A percentile compares a stretch with the other conserved stretches of the same genome.
Conservation (phyloP, 2,113 vertebrate species). For the Philantomba maxwellii region DNA sequence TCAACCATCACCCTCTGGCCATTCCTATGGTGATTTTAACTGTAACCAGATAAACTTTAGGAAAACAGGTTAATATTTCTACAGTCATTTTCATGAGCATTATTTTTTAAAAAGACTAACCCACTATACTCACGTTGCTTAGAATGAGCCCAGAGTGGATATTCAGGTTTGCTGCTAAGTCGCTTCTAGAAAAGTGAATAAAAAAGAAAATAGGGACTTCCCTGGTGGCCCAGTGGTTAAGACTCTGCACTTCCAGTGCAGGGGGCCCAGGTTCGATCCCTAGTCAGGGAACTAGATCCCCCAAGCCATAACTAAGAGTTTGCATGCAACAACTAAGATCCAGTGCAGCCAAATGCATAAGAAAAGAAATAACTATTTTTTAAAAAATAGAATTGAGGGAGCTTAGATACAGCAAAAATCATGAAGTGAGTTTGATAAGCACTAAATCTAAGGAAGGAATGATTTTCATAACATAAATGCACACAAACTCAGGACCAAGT, state of each 20-base stretch:
- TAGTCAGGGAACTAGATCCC: neutral
- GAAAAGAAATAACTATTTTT: neutral
- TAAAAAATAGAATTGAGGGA: neutral
- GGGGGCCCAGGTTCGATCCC: neutral
- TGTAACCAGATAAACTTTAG: neutral
- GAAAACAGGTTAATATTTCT: neutral
- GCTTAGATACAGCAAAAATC: neutral
- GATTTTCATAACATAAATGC: neutral
- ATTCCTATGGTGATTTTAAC: neutral
- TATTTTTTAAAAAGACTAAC: neutral
- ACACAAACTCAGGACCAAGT: neutral
- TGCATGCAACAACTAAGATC: neutral
- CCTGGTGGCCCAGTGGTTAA: neutral
- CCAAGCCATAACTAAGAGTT: neutral
- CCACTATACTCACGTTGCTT: neutral
- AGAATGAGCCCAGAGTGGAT: neutral
- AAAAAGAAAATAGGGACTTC: neutral
- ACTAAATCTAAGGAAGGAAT: neutral
- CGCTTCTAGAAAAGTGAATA: neutral
- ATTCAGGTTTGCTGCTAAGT: neutral
- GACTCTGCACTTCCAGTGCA: neutral
- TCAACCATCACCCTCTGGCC: neutral
- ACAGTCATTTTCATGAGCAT: neutral
- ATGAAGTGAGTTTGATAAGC: neutral
- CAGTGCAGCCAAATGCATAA: neutral